phyloP scores from a whole-genome alignment of 2,113 vertebrate species.

The Scytalopus superciliaris region DNA sequence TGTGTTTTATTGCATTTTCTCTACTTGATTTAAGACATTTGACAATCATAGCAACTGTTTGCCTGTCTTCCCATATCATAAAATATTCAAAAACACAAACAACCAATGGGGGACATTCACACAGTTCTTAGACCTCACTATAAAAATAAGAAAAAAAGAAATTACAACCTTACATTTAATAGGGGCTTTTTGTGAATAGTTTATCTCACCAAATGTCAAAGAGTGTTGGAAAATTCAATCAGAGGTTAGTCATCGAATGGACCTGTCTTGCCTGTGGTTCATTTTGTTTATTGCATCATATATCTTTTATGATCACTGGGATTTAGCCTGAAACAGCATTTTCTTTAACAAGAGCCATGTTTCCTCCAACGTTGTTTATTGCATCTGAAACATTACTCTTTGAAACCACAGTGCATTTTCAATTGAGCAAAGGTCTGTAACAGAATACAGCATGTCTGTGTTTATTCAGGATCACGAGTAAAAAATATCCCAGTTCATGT shows the following conservation, averaged over 20 bases:
- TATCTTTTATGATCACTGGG: conserved; percentile 81
- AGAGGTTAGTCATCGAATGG: conserved; percentile 68
- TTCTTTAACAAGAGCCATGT: conserved; percentile 78
- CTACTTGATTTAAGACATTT: conserved; percentile 80
- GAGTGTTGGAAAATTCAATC: conserved; percentile 74
- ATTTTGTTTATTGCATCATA: conserved; percentile 82
- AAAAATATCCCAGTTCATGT: conserved; percentile 74
- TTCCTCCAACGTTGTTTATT: conserved; percentile 79
- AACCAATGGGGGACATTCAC: conserved; percentile 34
- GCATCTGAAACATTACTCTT: conserved; percentile 77
- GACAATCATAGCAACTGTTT: conserved; percentile 76
- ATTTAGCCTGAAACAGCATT: conserved; percentile 82
- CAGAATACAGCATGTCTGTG: conserved; percentile 76
- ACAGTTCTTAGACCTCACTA: conserved; percentile 16
- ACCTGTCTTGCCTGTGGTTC: conserved; percentile 74
- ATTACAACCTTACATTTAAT: conserved; percentile 69
- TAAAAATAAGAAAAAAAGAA: conserved; percentile 63
- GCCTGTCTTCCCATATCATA: conserved; percentile 66
- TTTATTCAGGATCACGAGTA: conserved; percentile 75
- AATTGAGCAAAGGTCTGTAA: conserved; percentile 78
- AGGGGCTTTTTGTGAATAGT: conserved; percentile 65
- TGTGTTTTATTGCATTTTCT: conserved; percentile 64
- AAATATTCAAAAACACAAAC: conserved; percentile 70
- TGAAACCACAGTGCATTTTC: conserved; percentile 76
- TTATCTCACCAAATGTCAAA: conserved; percentile 66